Conservation (phyloP, 1,140 invertebrate genomes). For the Trissolcus basalis region DNA sequence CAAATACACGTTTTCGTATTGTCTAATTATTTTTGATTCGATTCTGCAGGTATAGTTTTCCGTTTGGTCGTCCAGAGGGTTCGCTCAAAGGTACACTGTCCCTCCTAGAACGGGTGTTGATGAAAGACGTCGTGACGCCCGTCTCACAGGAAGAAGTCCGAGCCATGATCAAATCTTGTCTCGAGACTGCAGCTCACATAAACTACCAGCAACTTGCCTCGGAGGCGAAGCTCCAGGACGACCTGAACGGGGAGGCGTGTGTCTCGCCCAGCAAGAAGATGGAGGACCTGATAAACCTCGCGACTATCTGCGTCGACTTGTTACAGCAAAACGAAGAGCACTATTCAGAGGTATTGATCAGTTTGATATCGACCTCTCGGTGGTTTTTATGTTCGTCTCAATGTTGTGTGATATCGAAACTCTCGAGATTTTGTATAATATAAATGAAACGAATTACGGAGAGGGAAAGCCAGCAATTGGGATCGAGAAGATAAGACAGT, state of each 20-base stretch:
- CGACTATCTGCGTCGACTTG: constrained; percentile 98
- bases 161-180: constrained; percentile 95
- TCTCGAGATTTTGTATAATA: constrained; percentile 69
- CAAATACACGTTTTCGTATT: too few species aligned
- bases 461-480: constrained; percentile 42
- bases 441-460: constrained; percentile 2
- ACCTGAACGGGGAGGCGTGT: constrained; percentile 87
- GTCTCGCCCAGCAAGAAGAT: constrained; percentile 91
- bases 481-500: neutral
- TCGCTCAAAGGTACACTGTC: constrained; percentile 97
- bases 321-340: constrained; percentile 99
- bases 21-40: too few species aligned
- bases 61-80: constrained; percentile 98
- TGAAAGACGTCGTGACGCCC: constrained; percentile 99
- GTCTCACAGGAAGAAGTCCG: constrained; percentile 97
- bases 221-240: constrained; percentile 98
- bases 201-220: constrained; percentile 98
- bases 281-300: constrained; percentile 97
- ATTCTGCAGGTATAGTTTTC: constrained; percentile 91
- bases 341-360: constrained; percentile 95
- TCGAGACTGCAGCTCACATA: constrained; percentile 97
- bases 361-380: constrained; percentile 71
- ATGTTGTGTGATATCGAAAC: constrained; percentile 57
- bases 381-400: constrained; percentile 62
- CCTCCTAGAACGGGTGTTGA: constrained; percentile 95